A percentile compares a stretch with the other conserved stretches of the same genome.
Conservation (phyloP, 2,113 vertebrate species). For the Limnothrissa miodon region DNA sequence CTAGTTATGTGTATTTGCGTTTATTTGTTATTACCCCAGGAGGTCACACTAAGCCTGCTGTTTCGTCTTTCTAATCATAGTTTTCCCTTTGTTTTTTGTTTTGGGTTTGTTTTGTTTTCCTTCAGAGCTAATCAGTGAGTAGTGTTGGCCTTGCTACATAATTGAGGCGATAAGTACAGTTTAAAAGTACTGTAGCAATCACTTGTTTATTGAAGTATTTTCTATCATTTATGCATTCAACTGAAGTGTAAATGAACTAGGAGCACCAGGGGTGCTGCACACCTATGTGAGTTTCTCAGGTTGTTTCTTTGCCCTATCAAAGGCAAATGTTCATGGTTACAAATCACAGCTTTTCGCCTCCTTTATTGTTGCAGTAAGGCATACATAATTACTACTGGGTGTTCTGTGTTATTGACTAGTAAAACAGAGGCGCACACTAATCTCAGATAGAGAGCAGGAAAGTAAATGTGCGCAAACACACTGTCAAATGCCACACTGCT, state of each 20-base stretch:
- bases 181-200: not conserved
- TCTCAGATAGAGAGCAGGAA: not conserved
- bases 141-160: not conserved
- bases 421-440: not conserved
- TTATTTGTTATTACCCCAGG: conserved; percentile 22
- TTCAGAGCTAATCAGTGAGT: not conserved
- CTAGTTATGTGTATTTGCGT: conserved; percentile 18
- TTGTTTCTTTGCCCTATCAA: not conserved
- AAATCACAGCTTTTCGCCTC: not conserved
- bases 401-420: not conserved
- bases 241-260: not conserved
- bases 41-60: conserved; percentile 14
- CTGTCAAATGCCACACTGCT: too few species aligned
- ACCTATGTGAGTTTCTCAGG: too few species aligned
- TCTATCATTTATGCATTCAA: not conserved
- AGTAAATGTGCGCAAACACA: not conserved
- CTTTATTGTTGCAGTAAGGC: conserved; percentile 7
- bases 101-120: not conserved
- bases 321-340: not conserved
- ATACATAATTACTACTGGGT: not conserved
- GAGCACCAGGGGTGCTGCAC: not conserved
- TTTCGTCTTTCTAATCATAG: not conserved
- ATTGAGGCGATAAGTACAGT: not conserved
- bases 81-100: not conserved
- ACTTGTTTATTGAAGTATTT: not conserved